phyloP scores from a whole-genome alignment of 2,113 vertebrate species.

The Phocoena phocoena region DNA sequence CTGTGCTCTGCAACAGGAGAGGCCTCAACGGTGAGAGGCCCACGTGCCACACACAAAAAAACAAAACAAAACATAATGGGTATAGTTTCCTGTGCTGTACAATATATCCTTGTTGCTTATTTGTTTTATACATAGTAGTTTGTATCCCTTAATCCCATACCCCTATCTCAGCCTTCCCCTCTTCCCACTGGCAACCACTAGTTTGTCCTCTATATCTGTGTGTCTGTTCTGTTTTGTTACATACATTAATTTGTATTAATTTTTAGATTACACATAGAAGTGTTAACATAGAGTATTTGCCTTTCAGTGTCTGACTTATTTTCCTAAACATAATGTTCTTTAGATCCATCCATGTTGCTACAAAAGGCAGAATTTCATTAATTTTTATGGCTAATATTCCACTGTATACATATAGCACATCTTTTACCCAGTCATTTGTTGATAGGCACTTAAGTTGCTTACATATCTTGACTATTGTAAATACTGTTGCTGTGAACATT shows the following conservation, averaged over 20 bases:
- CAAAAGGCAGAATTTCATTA: too few relatives aligned
- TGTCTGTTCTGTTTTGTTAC: not conserved
- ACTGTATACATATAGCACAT: too few relatives aligned
- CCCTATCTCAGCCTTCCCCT: not conserved
- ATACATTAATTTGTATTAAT: not conserved
- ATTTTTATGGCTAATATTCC: too few relatives aligned
- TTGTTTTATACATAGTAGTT: not conserved
- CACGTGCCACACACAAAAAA: too few relatives aligned
- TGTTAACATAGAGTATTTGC: not conserved
- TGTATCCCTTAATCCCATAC: not conserved
- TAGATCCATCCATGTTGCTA: not conserved
- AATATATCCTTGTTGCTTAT: not conserved
- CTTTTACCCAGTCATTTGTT: too few relatives aligned
- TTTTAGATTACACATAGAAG: not conserved
- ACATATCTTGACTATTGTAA: too few relatives aligned
- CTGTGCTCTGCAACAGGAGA: too few relatives aligned
- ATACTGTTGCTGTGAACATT: too few relatives aligned
- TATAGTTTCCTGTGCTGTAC: not conserved
- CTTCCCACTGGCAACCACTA: not conserved
- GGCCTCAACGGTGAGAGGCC: too few relatives aligned
- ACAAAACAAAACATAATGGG: not conserved
- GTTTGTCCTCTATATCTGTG: not conserved
- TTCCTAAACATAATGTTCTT: not conserved
- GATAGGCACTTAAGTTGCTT: too few relatives aligned
- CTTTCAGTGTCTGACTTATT: not conserved